Conservation (phyloP, 2,797 vertebrate species). For the Melanotaenia pygmaea region DNA sequence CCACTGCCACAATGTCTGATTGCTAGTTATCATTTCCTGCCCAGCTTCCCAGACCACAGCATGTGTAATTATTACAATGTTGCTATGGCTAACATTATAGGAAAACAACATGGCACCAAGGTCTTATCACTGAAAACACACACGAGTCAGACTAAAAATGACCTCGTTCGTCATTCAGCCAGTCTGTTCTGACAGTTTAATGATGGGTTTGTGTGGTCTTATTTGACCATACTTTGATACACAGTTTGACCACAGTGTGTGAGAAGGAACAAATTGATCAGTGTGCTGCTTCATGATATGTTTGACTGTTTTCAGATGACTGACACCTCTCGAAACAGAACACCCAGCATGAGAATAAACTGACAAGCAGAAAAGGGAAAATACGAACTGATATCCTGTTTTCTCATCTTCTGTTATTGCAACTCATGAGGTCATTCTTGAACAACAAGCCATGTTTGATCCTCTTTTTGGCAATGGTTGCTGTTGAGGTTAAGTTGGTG, state of each 20-base stretch:
- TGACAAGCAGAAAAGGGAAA: slow-evolving; percentile 31
- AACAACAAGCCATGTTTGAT: slow-evolving; percentile 64
- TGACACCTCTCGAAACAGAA: slow-evolving; percentile 6
- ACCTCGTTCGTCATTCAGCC: slow-evolving; percentile 58
- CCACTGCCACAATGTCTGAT: slow-evolving; percentile 40
- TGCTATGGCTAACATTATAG: slow-evolving; percentile 53
- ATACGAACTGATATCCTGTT: slow-evolving; percentile 20
- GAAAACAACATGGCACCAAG: slow-evolving; percentile 49
- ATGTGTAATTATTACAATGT: slow-evolving; percentile 59
- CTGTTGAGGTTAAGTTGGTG: slow-evolving; percentile 64
- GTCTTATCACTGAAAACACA: slow-evolving; percentile 72
- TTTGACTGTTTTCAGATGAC: slow-evolving; percentile 5
- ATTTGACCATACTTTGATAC: slow-evolving; percentile 26
- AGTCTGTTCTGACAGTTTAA: slow-evolving; percentile 48
- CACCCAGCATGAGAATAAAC: not conserved
- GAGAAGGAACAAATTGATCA: slow-evolving; percentile 6
- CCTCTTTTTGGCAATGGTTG: slow-evolving; percentile 61
- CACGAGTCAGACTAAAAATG: slow-evolving; percentile 50
- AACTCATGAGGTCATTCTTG: slow-evolving; percentile 58
- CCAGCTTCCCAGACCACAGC: slow-evolving; percentile 49
- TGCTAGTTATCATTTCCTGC: slow-evolving; percentile 71
- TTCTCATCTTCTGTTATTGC: slow-evolving; percentile 38
- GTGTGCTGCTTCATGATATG: slow-evolving; percentile 1
- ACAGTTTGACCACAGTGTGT: slow-evolving; percentile 9
- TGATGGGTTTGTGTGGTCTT: slow-evolving; percentile 47